Evolutionary conservation across 1,140 invertebrate genomes (phyloP).

Genomic region (Tetranychus urticae): DNA sequence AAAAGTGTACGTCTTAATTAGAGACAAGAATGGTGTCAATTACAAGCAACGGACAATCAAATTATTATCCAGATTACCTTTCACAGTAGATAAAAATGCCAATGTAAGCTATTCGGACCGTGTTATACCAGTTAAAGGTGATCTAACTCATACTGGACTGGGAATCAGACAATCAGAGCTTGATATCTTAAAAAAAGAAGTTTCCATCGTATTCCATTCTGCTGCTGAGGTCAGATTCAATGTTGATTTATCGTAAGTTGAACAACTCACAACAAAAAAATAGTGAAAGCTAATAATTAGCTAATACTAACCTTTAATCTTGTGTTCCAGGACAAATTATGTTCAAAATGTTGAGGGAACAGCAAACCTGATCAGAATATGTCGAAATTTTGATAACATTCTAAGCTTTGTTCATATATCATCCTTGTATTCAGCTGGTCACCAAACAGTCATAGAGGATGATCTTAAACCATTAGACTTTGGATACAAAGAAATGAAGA

Average conservation of each 20-base stretch:
- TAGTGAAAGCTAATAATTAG: slow-evolving; percentile 17
- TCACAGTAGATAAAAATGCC: slow-evolving; percentile 38
- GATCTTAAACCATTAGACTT: slow-evolving; percentile 38
- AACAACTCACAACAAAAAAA: slow-evolving; percentile 19
- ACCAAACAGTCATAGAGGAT: slow-evolving; percentile 23
- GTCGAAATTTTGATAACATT: slow-evolving; percentile 10
- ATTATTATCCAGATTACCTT: neutral
- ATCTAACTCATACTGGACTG: slow-evolving; percentile 66
- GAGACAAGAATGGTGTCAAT: slow-evolving; percentile 21
- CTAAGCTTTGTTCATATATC: slow-evolving; percentile 14
- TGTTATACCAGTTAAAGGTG: slow-evolving; percentile 60
- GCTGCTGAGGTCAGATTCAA: slow-evolving; percentile 93
- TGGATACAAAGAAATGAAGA: neutral
- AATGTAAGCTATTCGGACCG: slow-evolving; percentile 34
- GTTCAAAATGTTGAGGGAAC: slow-evolving; percentile 59
- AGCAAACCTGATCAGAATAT: slow-evolving; percentile 37
- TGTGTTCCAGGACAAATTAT: slow-evolving; percentile 20
- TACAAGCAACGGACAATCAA: neutral
- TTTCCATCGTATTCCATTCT: slow-evolving; percentile 85
- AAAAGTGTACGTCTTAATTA: slow-evolving; percentile 41
- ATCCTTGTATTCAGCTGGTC: slow-evolving; percentile 25
- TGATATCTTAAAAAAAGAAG: slow-evolving; percentile 35
- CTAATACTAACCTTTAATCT: neutral
- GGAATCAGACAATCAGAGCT: slow-evolving; percentile 57
- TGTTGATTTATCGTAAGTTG: slow-evolving; percentile 35